phyloP scores from a whole-genome alignment of 2,888 invertebrate genomes.

The Archips xylosteana region DNA sequence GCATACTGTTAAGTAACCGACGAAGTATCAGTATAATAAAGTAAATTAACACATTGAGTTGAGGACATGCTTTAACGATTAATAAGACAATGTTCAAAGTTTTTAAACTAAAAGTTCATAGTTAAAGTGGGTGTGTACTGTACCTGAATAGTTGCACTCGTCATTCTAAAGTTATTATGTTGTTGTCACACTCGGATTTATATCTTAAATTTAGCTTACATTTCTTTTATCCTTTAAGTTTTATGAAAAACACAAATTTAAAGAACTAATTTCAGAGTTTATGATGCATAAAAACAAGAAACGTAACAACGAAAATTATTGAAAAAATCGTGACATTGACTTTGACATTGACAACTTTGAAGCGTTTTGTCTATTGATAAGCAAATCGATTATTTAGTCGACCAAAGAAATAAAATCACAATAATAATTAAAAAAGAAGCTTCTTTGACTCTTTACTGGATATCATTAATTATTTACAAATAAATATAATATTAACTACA shows the following conservation, averaged over 20 bases:
- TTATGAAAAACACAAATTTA: not conserved
- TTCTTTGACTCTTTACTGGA: too few species aligned
- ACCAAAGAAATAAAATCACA: not conserved
- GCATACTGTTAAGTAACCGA: not conserved
- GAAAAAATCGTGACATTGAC: slow-evolving; percentile 35
- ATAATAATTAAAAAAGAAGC: too few species aligned
- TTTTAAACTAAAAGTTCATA: slow-evolving; percentile 4
- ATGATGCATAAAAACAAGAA: slow-evolving; percentile 30
- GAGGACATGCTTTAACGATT: not conserved
- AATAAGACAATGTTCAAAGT: not conserved
- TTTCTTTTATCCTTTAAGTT: slow-evolving; percentile 21
- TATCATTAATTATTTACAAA: too few species aligned
- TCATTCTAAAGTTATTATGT: slow-evolving; percentile 55
- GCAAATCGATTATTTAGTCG: not conserved
- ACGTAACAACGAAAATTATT: slow-evolving; percentile 23
- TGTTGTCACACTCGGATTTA: not conserved
- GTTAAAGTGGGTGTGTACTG: slow-evolving; percentile 61
- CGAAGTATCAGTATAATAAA: not conserved
- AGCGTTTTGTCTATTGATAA: slow-evolving; percentile 3
- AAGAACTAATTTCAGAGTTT: slow-evolving; percentile 13
- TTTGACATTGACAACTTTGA: slow-evolving; percentile 24
- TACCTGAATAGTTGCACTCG: slow-evolving; percentile 81
- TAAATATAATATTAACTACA: too few species aligned
- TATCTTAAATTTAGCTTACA: slow-evolving; percentile 41
- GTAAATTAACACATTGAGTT: not conserved